Conservation (phyloP, 2,113 vertebrate species). For the Danio rerio region GRCz12tu NC_133186.1:38704501-38705000, state of each 20-base stretch:
- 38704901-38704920: background rate
- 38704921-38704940: too few species aligned
- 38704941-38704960: too few species aligned
- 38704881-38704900: background rate
- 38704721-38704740: background rate
- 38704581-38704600: background rate
- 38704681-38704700: conserved; percentile 1
- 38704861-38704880: background rate
- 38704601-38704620: background rate
- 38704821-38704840: too few species aligned
- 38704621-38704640: background rate
- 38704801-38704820: background rate
- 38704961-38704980: too few species aligned
- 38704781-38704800: background rate
- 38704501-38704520: conserved; percentile 17
- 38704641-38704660: background rate
- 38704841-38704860: background rate
- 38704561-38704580: conserved; percentile 9
- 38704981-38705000: too few species aligned
- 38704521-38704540: background rate
- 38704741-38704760: background rate
- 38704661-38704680: conserved; percentile 28
- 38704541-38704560: conserved; percentile 10
- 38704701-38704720: background rate
- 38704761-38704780: background rate